These are phyloP conservation scores for Neoniphon sammara DNA, from an alignment of 2,797 vertebrate genomes.

Conservation along the genomic window DNA sequence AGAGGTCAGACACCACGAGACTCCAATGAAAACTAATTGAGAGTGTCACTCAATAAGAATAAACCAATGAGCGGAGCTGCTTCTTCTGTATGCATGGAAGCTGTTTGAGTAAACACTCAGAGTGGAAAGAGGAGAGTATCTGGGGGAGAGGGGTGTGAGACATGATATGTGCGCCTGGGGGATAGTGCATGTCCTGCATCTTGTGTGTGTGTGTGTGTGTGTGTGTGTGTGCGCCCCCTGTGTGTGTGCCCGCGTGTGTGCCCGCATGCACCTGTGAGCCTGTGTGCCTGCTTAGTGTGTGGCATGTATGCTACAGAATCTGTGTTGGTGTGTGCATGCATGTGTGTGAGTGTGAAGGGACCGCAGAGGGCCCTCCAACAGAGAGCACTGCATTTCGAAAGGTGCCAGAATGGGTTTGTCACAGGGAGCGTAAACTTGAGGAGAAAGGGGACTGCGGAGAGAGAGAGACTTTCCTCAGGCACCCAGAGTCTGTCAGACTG, in stretches of 20 bases:
- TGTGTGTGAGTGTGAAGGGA: slow-evolving; percentile 69
- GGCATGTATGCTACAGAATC: background rate
- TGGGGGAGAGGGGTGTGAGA: slow-evolving; percentile 47
- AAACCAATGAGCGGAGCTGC: slow-evolving; percentile 53
- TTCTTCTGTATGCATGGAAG: slow-evolving; percentile 47
- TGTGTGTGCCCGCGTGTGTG: slow-evolving; percentile 11
- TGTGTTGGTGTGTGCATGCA: background rate
- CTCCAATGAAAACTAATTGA: slow-evolving; percentile 65
- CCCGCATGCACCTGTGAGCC: slow-evolving; percentile 15
- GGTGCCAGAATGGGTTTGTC: slow-evolving; percentile 92
- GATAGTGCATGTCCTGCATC: slow-evolving; percentile 35
- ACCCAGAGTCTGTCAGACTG: slow-evolving; percentile 91
- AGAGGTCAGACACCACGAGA: slow-evolving; percentile 59
- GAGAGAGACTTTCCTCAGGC: slow-evolving; percentile 87
- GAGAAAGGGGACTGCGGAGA: slow-evolving; percentile 82
- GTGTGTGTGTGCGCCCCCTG: slow-evolving; percentile 12
- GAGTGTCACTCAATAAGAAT: slow-evolving; percentile 66
- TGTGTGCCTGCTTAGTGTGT: background rate
- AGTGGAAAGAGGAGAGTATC: slow-evolving; percentile 33
- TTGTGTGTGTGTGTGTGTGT: slow-evolving; percentile 32
- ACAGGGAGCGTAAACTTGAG: slow-evolving; percentile 84
- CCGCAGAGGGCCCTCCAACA: slow-evolving; percentile 62
- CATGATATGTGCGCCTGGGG: slow-evolving; percentile 28
- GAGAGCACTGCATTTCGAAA: slow-evolving; percentile 80
- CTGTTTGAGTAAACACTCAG: slow-evolving; percentile 54